Percentiles rank a stretch among this genome's conserved stretches.
phyloP scores from a whole-genome alignment of 2,888 invertebrate species.

The Tyria jacobaeae region DNA sequence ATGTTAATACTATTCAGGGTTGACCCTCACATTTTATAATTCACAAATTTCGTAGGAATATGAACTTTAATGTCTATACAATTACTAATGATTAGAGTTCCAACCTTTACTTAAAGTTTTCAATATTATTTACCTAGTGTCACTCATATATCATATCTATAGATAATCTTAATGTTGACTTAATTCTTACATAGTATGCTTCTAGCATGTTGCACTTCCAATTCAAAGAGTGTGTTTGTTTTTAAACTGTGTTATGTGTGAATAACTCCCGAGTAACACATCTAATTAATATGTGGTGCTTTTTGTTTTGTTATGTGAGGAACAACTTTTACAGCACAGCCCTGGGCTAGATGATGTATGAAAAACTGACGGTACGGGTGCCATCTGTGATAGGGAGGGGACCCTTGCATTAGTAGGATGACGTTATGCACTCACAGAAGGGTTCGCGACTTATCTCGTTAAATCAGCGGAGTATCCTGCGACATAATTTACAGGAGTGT shows the following conservation, averaged over 20 bases:
- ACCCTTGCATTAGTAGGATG: slow-evolving; percentile 84
- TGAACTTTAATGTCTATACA: background rate
- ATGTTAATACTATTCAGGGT: slow-evolving; percentile 73
- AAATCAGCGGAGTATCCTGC: slow-evolving; percentile 69
- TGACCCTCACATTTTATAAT: slow-evolving; percentile 47
- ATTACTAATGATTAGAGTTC: background rate
- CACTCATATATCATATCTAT: too few relatives aligned
- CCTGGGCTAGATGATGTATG: slow-evolving; percentile 68
- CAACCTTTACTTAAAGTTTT: background rate
- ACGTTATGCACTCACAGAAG: slow-evolving; percentile 83
- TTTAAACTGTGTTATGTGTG: too few relatives aligned
- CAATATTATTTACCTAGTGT: background rate
- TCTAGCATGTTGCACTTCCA: background rate
- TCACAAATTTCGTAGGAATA: slow-evolving; percentile 4
- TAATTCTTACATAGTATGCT: too few relatives aligned
- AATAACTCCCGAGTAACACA: too few relatives aligned
- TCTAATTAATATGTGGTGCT: background rate
- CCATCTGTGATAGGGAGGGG: slow-evolving; percentile 82
- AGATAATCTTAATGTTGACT: too few relatives aligned
- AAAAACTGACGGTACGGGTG: slow-evolving; percentile 79
- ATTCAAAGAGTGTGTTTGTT: background rate
- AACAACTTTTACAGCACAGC: slow-evolving; percentile 43
- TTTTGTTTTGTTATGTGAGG: slow-evolving; percentile 1
- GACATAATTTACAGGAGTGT: slow-evolving; percentile 71
- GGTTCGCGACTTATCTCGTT: slow-evolving; percentile 81